Base-by-base conservation (phyloP, 2,888 invertebrate species). In the Sipha maydis region DNA sequence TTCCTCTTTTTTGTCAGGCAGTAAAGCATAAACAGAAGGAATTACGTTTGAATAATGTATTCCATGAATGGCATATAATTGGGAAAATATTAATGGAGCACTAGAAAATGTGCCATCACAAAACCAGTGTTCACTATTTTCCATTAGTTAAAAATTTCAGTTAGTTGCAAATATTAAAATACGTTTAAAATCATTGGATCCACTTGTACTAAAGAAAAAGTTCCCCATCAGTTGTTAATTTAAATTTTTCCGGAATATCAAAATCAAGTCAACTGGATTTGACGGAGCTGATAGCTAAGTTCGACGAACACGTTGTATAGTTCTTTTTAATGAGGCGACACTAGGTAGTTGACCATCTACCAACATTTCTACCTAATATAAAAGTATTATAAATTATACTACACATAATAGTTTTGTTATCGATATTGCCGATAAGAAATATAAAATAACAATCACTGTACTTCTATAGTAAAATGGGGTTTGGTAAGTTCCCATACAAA, bases 161-260 rank as follows among this genome's bases (percentile, higher is more conserved):
- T 76, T 76, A 14, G 76, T 48, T 76, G 41, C 41, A 76, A 76
- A 76, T 76, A 76, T 54, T 77, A 54, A 77, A 78, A 78, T 78
- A 54, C 77, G 77, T 54, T 78, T 31, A 54, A 31, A 7, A 54
- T 54, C 28, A 78, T 8, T 54, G 48, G 77, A 56, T 1, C 54
- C 77, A 78, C 54, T 78, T 38, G 5, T n/a, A 76, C 25, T n/a
- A 28, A 54, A 54, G 31, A 54, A 78, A 78, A 54, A 28, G 54
- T 54, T 78, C 48, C 1, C 77, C 54, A 31, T 54, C 28, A 21
- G 31, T 78, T 54, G 77, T 78, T 54, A 54, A 19, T 0, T 54
- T 4, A 21, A 54, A 54, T 54, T 54, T 31, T 28, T 54, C 19
- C 9, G 54, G 77, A 78, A 54, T 78, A 31, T 78, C 1, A 54